Base-by-base conservation (phyloP, 2,888 invertebrate species). In the Scaptomyza polygonia region DNA sequence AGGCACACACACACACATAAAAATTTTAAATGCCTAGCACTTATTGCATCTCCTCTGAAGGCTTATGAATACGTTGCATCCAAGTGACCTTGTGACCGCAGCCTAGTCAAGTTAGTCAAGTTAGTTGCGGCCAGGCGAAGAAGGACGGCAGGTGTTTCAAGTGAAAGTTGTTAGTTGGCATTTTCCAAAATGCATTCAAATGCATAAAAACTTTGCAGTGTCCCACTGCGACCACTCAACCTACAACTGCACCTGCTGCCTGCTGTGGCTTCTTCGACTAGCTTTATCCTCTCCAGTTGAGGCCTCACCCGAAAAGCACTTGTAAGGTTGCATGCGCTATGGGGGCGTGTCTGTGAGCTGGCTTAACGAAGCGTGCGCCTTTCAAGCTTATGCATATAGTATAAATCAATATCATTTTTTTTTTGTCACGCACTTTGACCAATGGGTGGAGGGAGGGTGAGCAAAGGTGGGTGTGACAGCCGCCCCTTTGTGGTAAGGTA, bases 401-500 rank as follows among this genome's bases (percentile, higher is more conserved):
- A 29, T 30, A 45, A 12, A 56, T 63, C 48, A 9, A 8, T 9
- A 8, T 8, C 7, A 2, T 14, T n/a, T 36, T 36, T 56, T 71
- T 78, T 76, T 69, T 67, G 82, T 76, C 82, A 82, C 82, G 82
- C 82, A 82, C 78, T 86, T 80, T 52, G 39, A 14, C 27, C 30
- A 21, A 18, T 14, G n/a, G 21, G 42, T 45, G 21, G 30, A n/a
- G 7, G 11, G 25, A 8, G 16, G 11, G 29, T 4, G 27, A 8
- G 16, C 2, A 34, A 34, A 8, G 45, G n/a, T n/a, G 32, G 27
- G 29, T 16, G 57, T 32, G 52, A 43, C 30, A 7, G 45, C 25
- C 32, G 36, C 18, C 65, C 84, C 5, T 39, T 86, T 82, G 72
- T 78, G 86, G 81, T 77, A 84, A 80, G 81, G 86, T 57, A 51